Evolutionary conservation across 2,113 vertebrate genomes (phyloP).

Genomic region (Gnathonemus echidnorhynchus): DNA sequence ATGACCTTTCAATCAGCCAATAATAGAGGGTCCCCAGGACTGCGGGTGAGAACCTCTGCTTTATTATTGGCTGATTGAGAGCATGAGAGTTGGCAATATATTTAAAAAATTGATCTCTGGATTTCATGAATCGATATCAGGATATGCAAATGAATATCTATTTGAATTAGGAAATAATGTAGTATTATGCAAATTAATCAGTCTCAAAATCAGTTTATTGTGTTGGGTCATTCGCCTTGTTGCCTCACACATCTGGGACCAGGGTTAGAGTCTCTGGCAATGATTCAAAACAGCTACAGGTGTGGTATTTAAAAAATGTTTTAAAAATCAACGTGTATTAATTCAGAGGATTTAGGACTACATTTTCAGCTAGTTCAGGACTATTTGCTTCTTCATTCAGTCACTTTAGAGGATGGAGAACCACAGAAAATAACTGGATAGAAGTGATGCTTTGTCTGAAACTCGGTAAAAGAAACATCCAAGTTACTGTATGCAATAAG

Average conservation of each 20-base stretch:
- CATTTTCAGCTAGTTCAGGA: constrained; percentile 24
- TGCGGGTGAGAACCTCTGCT: not conserved
- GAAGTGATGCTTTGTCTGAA: constrained; percentile 29
- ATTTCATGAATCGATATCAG: not conserved
- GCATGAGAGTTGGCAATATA: not conserved
- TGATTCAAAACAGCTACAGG: constrained; percentile 17
- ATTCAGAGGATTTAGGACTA: constrained; percentile 27
- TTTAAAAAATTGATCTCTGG: not conserved
- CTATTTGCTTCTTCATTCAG: constrained; percentile 24
- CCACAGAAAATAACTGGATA: constrained; percentile 43
- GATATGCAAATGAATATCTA: not conserved
- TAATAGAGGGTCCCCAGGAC: not conserved
- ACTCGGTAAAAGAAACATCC: constrained; percentile 32
- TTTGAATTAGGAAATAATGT: not conserved
- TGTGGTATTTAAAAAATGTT: constrained; percentile 4
- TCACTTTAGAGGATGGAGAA: constrained; percentile 19
- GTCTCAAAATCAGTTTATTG: not conserved
- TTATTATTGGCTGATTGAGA: not conserved
- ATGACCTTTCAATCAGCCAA: not conserved
- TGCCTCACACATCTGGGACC: not conserved
- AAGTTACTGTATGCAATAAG: constrained; percentile 32
- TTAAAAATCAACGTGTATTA: constrained; percentile 17
- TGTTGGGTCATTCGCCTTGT: not conserved
- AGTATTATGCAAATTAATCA: not conserved
- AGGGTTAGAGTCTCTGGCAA: not conserved